Evolutionary conservation across 2,888 invertebrate genomes (phyloP), one percentile per base, ranked within the genome.

Genomic region (Tuta absoluta): DNA sequence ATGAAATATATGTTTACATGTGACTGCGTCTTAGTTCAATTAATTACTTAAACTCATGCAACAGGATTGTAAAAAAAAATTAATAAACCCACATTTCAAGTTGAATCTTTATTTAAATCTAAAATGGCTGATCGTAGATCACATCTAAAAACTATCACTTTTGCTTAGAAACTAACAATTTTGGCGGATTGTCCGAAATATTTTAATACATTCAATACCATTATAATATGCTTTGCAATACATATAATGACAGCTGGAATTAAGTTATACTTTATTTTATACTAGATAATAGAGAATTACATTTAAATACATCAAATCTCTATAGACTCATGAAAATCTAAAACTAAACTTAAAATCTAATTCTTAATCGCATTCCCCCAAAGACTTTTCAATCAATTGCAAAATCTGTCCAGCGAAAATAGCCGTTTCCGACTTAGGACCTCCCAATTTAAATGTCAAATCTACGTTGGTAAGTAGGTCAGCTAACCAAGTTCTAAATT

Each of bases 401-500:
- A 95, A 72, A 1, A 95, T 93, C 78, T 94, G 93, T 1, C 87
- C 87, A 0, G 95, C 95, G 33, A 95, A 87, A 2, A 92, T 78
- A 0, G 94, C 93, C 66, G 94, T 94, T 63, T 95, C 94, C 0
- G 93, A 89, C 72, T 94, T 94, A 0, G 94, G 86, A 66, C 96
- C 96, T 0, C 94, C 83, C 2, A 81, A 66, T 2, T 72, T 74
- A 75, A 82, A 93, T 1, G 91, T 92, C 37, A 93, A 73, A 2
- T 94, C 88, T 0, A 89, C 67, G 5, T 90, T 92, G 33, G 91
- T 90, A 19, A 94, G 73, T 63, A 93, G 85, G 59, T 94, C 94
- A 1, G 88, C 81, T 45, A 97, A 78, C 96, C 96, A 96, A 33
- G 92, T 79, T 59, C 94, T 87, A 57, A 95, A 87, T 71, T 96